Conservation (phyloP, 2,888 invertebrate species). For the Ectobius pallidus region DNA sequence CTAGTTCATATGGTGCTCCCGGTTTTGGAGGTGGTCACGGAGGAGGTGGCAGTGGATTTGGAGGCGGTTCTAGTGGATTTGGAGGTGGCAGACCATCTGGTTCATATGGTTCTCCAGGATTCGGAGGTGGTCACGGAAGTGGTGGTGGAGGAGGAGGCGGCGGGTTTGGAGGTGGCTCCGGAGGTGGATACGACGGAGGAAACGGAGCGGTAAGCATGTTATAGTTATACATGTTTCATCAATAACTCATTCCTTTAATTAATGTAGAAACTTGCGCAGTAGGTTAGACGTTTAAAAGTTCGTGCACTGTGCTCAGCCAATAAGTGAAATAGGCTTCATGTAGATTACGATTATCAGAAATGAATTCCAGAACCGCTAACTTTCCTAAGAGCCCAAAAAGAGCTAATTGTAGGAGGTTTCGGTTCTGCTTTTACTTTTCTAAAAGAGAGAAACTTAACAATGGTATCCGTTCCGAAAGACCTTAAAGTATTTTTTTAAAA, state of each 20-base stretch:
- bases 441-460: background rate
- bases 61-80: constrained; percentile 22
- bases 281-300: too few relatives aligned
- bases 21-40: constrained; percentile 35
- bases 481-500: too few relatives aligned
- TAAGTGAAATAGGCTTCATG: too few relatives aligned
- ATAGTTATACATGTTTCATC: too few relatives aligned
- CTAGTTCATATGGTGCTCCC: constrained; percentile 38
- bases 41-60: constrained; percentile 35
- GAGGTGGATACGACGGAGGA: constrained; percentile 25
- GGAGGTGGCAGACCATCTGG: constrained; percentile 31
- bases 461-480: too few relatives aligned
- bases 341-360: too few relatives aligned
- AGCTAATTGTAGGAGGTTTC: too few relatives aligned
- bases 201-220: constrained; percentile 1
- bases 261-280: too few relatives aligned
- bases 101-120: constrained; percentile 37
- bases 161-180: constrained; percentile 12
- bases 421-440: background rate
- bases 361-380: too few relatives aligned
- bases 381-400: too few relatives aligned
- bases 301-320: too few relatives aligned
- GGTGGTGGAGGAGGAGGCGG: constrained; percentile 36
- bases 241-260: too few relatives aligned
- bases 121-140: constrained; percentile 34